These are phyloP conservation scores for Gymnosoma rotundatum DNA, from an alignment of 2,888 invertebrate genomes.

Conservation along the genomic window DNA sequence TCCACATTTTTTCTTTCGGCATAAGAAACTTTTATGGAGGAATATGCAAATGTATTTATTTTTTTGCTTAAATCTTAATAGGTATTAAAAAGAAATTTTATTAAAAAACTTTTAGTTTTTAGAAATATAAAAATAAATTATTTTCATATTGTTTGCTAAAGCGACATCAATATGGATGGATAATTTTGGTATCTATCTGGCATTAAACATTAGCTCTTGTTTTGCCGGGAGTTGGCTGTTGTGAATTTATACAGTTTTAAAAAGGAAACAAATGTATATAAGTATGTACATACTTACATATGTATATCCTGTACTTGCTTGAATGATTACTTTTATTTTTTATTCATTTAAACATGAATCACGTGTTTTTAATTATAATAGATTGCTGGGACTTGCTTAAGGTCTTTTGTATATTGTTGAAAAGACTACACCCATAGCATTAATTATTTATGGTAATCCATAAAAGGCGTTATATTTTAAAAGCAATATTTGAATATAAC, in stretches of 20 bases:
- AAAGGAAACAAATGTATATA: not conserved
- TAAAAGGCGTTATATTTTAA: too few relatives aligned
- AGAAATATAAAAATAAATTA: too few relatives aligned
- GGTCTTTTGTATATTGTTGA: too few relatives aligned
- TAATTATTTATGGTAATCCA: not conserved
- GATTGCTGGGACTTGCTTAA: too few relatives aligned
- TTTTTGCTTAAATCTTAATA: not conserved
- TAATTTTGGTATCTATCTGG: too few relatives aligned
- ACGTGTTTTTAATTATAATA: not conserved
- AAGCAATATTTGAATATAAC: too few relatives aligned
- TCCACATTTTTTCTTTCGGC: not conserved
- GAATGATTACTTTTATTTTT: not conserved
- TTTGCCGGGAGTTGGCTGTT: too few relatives aligned
- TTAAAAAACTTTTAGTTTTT: not conserved
- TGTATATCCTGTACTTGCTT: slow-evolving; percentile 7
- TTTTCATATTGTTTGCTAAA: too few relatives aligned
- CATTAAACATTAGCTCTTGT: too few relatives aligned
- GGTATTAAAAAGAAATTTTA: not conserved
- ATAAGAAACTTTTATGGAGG: not conserved
- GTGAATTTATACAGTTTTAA: not conserved
- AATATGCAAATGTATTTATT: not conserved
- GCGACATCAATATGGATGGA: too few relatives aligned
- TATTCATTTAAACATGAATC: not conserved
- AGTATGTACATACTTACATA: not conserved
- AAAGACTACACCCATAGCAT: not conserved